Base-by-base conservation (phyloP, 1,140 invertebrate genomes). In the Trachymyrmex cornetzi region DNA sequence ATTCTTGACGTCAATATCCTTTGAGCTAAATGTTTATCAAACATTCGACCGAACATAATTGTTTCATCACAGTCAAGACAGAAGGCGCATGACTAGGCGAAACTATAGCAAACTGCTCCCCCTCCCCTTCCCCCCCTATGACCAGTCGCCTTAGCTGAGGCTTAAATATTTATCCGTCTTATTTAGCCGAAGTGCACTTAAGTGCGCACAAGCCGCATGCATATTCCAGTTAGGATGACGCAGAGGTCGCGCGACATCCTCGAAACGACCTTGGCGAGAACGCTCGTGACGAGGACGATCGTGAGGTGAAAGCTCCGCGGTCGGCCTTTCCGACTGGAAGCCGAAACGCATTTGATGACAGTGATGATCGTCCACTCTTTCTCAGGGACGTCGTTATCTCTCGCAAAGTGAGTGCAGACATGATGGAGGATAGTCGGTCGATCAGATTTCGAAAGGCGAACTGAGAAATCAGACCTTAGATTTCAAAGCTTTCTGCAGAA, bases 201-300 rank as follows among this genome's bases (percentile, higher is more conserved):
- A 12, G 27, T 61, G 30, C 22, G 30, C 22, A 48, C 7, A 30
- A 64, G 30, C 27, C 27, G 30, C 82, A 74, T 89, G 63, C 88
- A 87, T 89, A 85, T 85, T 75, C 88, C 66, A 84, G 79, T 61
- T 77, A 75, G 71, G 50, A 79, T 44, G 85, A 87, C 85, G 88
- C 74, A 87, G 88, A 89, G 80, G 89, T 90, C 86, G 86, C 11
- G 24, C 48, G 82, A 89, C 88, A 89, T 90, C 88, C 88, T 89
- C 85, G 85, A 38, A 75, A 87, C 89, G 89, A 81, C 89, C 89
- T 90, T 90, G 89, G 57, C 16, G 89, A 30, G 19, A 69, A 53
- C 61, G 74, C 66, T 84, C 75, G 79, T 69, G 88, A 89, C 88
- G 85, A 81, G 85, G 74, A 89, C 89, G 87, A 85, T 74, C 53